Evolutionary conservation across 2,888 invertebrate species (phyloP).

Genomic region (Sthenelais limicola): DNA sequence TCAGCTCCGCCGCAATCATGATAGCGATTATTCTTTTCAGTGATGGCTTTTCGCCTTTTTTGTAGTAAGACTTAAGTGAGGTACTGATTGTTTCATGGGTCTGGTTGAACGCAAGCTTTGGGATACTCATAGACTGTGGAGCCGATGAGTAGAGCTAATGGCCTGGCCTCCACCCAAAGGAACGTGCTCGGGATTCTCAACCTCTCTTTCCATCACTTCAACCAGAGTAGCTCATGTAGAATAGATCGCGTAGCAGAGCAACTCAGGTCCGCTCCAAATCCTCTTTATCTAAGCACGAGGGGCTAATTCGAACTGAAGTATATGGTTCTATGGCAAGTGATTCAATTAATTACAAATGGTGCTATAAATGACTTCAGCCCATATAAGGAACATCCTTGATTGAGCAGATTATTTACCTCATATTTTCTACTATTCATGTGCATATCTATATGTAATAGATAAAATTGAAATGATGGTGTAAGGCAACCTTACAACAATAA

Average conservation of each 20-base stretch:
- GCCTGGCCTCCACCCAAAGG: not conserved
- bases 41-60: not conserved
- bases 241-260: constrained; percentile 5
- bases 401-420: too few relatives aligned
- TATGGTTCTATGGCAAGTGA: constrained; percentile 23
- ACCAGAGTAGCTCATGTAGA: not conserved
- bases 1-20: too few relatives aligned
- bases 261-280: too few relatives aligned
- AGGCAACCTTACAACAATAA: too few relatives aligned
- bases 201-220: not conserved
- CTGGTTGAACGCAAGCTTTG: not conserved
- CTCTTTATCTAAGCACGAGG: too few relatives aligned
- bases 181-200: constrained; percentile 5
- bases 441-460: too few relatives aligned
- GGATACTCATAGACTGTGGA: not conserved
- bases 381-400: too few relatives aligned
- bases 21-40: not conserved
- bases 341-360: too few relatives aligned
- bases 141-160: not conserved
- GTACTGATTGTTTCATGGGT: not conserved
- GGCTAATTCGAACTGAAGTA: too few relatives aligned
- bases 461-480: too few relatives aligned
- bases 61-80: not conserved
- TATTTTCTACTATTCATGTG: too few relatives aligned
- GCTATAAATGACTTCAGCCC: too few relatives aligned